These are phyloP conservation scores for Leptogaster cylindrica DNA, from an alignment of 2,888 invertebrate genomes.

Conservation along the genomic window DNA sequence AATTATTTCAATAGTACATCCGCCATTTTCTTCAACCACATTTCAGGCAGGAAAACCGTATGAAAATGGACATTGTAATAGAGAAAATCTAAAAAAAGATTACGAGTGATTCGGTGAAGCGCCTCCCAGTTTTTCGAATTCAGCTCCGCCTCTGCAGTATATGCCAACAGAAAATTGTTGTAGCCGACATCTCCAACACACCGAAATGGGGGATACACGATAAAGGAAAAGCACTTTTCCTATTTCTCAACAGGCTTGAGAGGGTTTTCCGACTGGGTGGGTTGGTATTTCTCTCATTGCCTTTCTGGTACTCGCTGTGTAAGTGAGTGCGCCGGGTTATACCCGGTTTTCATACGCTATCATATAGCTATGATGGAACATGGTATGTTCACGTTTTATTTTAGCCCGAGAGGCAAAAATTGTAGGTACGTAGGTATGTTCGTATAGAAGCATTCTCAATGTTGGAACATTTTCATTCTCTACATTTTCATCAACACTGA, in stretches of 20 bases:
- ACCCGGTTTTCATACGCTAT: conserved; percentile 31
- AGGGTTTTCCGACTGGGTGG: conserved; percentile 40
- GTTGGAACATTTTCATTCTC: conserved; percentile 18
- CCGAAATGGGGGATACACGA: conserved; percentile 10
- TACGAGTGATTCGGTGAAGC: conserved; percentile 6
- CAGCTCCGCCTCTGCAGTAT: conserved; percentile 47
- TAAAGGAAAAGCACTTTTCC: conserved; percentile 43
- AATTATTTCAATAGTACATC: conserved; percentile 14
- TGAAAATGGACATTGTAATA: conserved; percentile 16
- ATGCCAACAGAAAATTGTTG: conserved; percentile 5
- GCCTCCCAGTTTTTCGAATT: conserved; percentile 43
- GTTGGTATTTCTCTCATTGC: conserved; percentile 37
- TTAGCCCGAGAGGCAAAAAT: conserved; percentile 20
- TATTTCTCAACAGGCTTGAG: conserved; percentile 37
- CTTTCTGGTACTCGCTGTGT: conserved; percentile 31
- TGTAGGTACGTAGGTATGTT: conserved; percentile 12
- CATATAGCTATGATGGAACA: conserved; percentile 38
- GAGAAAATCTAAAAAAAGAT: conserved; percentile 20
- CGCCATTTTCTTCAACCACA: conserved; percentile 20
- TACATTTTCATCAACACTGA: conserved; percentile 43
- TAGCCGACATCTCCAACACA: conserved; percentile 9
- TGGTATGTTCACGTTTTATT: conserved; percentile 14
- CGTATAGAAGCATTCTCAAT: conserved; percentile 21
- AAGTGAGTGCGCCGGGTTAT: conserved; percentile 41
- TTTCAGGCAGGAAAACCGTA: conserved; percentile 3